These are phyloP conservation scores for Platyrinchus mystaceus DNA, from an alignment of 2,797 vertebrate species.

Conservation along the genomic window DNA sequence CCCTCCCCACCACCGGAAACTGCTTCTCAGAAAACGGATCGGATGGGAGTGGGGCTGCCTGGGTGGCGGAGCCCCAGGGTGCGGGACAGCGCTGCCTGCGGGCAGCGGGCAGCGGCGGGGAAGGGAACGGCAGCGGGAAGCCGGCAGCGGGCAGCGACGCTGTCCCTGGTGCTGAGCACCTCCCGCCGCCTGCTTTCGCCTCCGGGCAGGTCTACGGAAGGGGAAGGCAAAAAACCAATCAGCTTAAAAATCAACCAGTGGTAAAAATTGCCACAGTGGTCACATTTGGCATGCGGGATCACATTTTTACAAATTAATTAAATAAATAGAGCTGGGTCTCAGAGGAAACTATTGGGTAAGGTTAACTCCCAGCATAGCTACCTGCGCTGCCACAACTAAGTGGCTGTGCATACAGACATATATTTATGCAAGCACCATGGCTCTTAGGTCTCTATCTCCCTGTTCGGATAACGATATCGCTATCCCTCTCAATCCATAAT, in stretches of 20 bases:
- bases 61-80: background rate
- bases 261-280: background rate
- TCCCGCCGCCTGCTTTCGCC: background rate
- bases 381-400: background rate
- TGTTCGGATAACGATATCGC: background rate
- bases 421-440: background rate
- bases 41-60: background rate
- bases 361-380: background rate
- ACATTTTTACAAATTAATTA: background rate
- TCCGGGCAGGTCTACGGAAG: background rate
- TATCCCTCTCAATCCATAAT: background rate
- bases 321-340: background rate
- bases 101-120: background rate
- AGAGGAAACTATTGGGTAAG: background rate
- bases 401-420: background rate
- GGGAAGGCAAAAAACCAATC: background rate
- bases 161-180: conserved; percentile 79
- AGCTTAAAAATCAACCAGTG: background rate
- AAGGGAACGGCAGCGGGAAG: background rate
- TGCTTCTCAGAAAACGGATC: background rate
- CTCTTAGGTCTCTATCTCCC: background rate
- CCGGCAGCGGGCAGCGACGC: background rate
- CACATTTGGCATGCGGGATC: background rate
- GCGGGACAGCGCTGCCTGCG: background rate
- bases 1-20: background rate